Evolutionary conservation across 2,797 vertebrate species (phyloP).

Genomic region (Eupleurogrammus muticus): DNA sequence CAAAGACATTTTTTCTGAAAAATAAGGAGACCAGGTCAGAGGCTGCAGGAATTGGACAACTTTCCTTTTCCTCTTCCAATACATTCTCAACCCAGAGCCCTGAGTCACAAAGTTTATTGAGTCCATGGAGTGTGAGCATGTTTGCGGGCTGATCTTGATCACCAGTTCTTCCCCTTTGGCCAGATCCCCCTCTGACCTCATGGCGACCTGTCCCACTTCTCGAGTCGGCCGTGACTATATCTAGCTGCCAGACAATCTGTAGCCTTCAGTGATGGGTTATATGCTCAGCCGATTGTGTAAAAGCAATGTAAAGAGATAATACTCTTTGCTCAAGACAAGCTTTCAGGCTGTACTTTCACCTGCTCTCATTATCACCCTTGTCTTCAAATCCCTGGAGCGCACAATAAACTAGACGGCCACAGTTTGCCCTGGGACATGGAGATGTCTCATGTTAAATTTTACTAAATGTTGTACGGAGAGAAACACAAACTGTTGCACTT

Average conservation of each 20-base stretch:
- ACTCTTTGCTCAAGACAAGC: constrained; percentile 65
- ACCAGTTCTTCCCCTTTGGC: constrained; percentile 65
- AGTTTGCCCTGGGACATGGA: constrained; percentile 10
- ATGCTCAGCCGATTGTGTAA: constrained; percentile 74
- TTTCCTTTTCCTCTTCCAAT: constrained; percentile 21
- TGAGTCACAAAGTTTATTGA: constrained; percentile 40
- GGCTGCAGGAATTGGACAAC: background rate
- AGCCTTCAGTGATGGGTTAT: constrained; percentile 18
- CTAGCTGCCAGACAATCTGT: constrained; percentile 49
- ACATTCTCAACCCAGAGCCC: constrained; percentile 21
- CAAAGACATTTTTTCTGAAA: background rate
- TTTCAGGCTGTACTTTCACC: constrained; percentile 71
- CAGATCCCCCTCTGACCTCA: constrained; percentile 66
- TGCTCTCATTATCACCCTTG: constrained; percentile 62
- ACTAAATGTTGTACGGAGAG: constrained; percentile 2
- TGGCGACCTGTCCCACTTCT: constrained; percentile 64
- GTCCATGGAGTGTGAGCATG: constrained; percentile 36
- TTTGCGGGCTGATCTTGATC: constrained; percentile 59
- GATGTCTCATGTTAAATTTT: constrained; percentile 11
- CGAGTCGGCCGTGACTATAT: background rate
- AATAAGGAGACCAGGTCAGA: constrained; percentile 39
- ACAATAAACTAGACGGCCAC: constrained; percentile 23
- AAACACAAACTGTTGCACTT: constrained; percentile 19
- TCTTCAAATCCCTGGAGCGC: constrained; percentile 47
- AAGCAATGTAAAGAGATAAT: constrained; percentile 71